phyloP scores from a whole-genome alignment of 2,888 invertebrate species.

The Xanthorhoe spadicearia region DNA sequence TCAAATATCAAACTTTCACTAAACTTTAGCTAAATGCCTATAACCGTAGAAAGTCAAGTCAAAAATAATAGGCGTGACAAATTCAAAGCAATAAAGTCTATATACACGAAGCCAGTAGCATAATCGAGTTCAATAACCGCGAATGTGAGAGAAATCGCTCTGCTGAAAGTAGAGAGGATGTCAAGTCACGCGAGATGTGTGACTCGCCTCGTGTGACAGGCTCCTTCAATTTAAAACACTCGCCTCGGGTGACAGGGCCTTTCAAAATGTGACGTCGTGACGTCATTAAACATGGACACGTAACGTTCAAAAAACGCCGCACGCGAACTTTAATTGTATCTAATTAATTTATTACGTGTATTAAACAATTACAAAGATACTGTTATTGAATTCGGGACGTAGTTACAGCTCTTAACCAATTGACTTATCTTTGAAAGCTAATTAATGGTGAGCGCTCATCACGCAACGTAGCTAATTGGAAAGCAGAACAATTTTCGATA shows the following conservation, averaged over 20 bases:
- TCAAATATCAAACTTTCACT: constrained; percentile 35
- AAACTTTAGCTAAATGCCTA: constrained; percentile 38
- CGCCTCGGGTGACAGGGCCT: background rate
- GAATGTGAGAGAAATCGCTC: background rate
- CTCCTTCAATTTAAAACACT: background rate
- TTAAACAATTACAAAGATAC: constrained; percentile 83
- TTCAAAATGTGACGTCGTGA: constrained; percentile 22
- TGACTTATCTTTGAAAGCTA: constrained; percentile 80
- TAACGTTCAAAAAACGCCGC: constrained; percentile 50
- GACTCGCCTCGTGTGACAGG: background rate
- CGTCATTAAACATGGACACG: constrained; percentile 26
- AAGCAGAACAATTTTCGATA: constrained; percentile 61
- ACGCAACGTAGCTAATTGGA: constrained; percentile 76
- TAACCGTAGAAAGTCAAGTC: constrained; percentile 49
- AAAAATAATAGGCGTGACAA: constrained; percentile 65
- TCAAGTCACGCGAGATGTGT: background rate
- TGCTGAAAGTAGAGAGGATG: background rate
- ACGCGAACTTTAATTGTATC: constrained; percentile 80
- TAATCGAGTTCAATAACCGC: constrained; percentile 13
- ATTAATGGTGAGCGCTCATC: constrained; percentile 74
- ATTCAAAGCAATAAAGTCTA: constrained; percentile 57
- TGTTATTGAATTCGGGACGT: constrained; percentile 77
- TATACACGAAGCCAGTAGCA: constrained; percentile 28
- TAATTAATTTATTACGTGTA: constrained; percentile 84
- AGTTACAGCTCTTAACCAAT: constrained; percentile 70